Conservation (phyloP, 2,797 vertebrate genomes). For the Acomys russatus region DNA sequence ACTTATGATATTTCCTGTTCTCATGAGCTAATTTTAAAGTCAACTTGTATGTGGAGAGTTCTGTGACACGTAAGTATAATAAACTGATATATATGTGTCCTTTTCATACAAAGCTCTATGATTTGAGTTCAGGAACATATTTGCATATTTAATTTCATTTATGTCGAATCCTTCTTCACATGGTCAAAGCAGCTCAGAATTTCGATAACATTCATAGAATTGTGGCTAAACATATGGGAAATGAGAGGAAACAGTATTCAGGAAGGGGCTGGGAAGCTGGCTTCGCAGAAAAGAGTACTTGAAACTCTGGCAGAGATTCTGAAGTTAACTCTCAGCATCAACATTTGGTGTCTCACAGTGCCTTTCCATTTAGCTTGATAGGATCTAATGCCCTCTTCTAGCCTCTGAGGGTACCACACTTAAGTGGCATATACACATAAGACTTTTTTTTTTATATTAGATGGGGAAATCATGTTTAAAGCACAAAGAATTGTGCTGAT, state of each 20-base stretch:
- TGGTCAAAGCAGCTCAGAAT: slow-evolving; percentile 3
- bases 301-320: not conserved
- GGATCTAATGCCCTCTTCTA: not conserved
- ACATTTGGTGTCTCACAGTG: not conserved
- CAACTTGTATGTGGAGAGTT: not conserved
- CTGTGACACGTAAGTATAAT: not conserved
- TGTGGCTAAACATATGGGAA: not conserved
- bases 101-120: not conserved
- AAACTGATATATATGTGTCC: not conserved
- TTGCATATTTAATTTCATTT: not conserved
- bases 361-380: not conserved
- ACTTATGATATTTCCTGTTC: not conserved
- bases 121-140: slow-evolving; percentile 14
- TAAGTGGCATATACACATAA: not conserved
- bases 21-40: slow-evolving; percentile 29
- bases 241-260: not conserved
- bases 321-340: not conserved
- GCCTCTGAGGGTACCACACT: not conserved
- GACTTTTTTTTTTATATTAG: not conserved
- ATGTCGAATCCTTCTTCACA: not conserved
- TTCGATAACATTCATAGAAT: slow-evolving; percentile 21
- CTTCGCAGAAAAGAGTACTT: not conserved
- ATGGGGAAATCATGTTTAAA: slow-evolving; percentile 6
- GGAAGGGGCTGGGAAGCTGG: too few species aligned
- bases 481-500: not conserved